A percentile compares a stretch with the other conserved stretches of the same genome.
phyloP scores from a whole-genome alignment of 2,797 vertebrate species.

The Florisuga fusca region DNA sequence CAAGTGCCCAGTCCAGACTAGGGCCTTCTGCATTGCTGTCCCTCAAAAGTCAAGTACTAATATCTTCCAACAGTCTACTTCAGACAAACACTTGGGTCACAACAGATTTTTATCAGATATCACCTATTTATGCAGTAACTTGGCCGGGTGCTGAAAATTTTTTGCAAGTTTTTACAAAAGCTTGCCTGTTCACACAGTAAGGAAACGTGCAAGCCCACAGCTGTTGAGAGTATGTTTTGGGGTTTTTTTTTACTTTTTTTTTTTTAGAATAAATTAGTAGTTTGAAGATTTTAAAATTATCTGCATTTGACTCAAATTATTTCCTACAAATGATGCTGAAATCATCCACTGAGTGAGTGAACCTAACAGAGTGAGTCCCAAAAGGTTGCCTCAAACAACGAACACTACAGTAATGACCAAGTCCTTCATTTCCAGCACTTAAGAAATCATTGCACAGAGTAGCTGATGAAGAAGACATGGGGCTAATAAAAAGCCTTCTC shows the following conservation, averaged over 20 bases:
- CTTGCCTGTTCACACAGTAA: not conserved
- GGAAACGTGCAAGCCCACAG: not conserved
- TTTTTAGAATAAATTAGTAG: not conserved
- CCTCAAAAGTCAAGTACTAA: not conserved
- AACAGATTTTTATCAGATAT: not conserved
- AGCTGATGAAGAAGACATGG: not conserved
- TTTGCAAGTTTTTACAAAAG: not conserved
- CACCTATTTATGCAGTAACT: not conserved
- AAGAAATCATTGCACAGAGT: constrained; percentile 5
- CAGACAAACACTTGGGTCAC: not conserved
- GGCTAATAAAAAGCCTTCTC: not conserved
- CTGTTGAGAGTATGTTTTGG: not conserved
- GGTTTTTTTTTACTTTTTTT: not conserved
- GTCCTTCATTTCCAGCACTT: not conserved
- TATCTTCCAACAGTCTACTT: not conserved
- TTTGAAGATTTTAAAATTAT: not conserved
- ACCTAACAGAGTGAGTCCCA: not conserved
- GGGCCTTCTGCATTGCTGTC: not conserved
- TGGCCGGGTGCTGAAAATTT: not conserved
- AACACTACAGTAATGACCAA: not conserved
- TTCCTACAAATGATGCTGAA: constrained; percentile 13
- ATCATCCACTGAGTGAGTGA: not conserved
- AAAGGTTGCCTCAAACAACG: not conserved
- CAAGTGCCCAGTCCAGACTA: not conserved
- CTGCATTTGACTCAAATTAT: not conserved